Evolutionary conservation across 1,140 invertebrate species (phyloP), one percentile per base, ranked within the genome.

Genomic region (Procambarus virginalis): DNA sequence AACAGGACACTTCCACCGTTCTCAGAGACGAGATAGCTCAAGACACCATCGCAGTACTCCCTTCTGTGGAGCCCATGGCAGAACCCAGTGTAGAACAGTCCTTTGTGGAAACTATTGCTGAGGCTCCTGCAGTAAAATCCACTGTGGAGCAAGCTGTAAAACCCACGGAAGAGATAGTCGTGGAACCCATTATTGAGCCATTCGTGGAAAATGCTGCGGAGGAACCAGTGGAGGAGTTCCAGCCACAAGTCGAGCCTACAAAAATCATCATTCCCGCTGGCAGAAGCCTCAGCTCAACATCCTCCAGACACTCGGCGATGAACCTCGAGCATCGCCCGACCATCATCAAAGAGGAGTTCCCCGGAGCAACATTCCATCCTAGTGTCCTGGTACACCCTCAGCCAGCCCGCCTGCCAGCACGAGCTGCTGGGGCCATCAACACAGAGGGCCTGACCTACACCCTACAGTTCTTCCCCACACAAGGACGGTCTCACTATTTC

Each of bases 401-500:
- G n/a, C 22, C 22, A 9, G 34, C 5, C 20, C 5, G 22, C 8
- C 34, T 20, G 4, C 58, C 64, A 12, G 60, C 5, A 10, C 60
- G 2, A 2, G 2, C 17, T 20, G 20, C 14, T 4, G 60, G 17
- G 4, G 60, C 60, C 4, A 34, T 84, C 10, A 84, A 45, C 46
- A 73, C 64, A 1, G 22, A 84, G 12, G 81, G 81, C 6, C 46
- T 84, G 2, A 46, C 60, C 17, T 84, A 84, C 45, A 84, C 81
- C 8, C 81, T 84, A 10, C 81, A 84, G 64, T 84, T 48, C 64
- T 84, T 84, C 81, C 81, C 81, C 4, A 84, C 60, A 8, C 58
- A 22, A n/a, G 81, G 64, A 10, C 64, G 12, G 5, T 84, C 81
- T 4, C 81, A 84, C 12, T 84, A 49, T 17, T 84, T 73, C 45